Evolutionary conservation across 1,140 invertebrate genomes (phyloP).

Genomic region (Leptestheria dahalacensis): DNA sequence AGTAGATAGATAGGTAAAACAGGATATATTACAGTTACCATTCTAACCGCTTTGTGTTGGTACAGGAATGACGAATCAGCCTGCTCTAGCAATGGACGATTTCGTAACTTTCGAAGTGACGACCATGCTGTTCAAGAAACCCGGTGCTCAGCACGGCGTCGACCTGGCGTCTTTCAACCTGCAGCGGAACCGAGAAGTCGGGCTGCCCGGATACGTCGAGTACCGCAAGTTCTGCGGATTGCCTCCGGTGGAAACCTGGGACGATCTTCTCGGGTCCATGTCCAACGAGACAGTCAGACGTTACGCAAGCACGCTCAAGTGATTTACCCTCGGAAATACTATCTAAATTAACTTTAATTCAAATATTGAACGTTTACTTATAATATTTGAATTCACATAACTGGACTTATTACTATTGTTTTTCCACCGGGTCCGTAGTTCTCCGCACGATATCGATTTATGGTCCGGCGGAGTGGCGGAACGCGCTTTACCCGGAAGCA

Average conservation of each 20-base stretch:
- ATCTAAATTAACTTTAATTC: too few species aligned
- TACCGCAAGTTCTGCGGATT: slow-evolving; percentile 81
- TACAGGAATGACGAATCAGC: slow-evolving; percentile 54
- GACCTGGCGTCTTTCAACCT: slow-evolving; percentile 90
- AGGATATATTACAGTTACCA: too few species aligned
- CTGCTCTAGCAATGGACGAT: slow-evolving; percentile 87
- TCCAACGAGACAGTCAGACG: slow-evolving; percentile 69
- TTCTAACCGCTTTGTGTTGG: slow-evolving; percentile 82
- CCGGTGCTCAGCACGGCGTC: slow-evolving; percentile 66
- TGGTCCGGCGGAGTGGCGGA: slow-evolving; percentile 90
- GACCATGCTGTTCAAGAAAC: slow-evolving; percentile 80
- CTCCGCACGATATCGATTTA: slow-evolving; percentile 39
- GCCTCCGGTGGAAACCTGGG: slow-evolving; percentile 59
- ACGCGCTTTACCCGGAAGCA: slow-evolving; percentile 62
- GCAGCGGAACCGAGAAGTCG: slow-evolving; percentile 82
- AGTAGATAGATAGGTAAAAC: too few species aligned
- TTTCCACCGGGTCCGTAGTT: slow-evolving; percentile 43
- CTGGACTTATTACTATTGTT: slow-evolving; percentile 17
- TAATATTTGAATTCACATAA: slow-evolving; percentile 16
- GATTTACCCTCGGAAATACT: too few species aligned
- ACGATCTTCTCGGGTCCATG: slow-evolving; percentile 74
- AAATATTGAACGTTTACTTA: too few species aligned
- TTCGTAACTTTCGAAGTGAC: slow-evolving; percentile 82
- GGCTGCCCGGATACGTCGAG: slow-evolving; percentile 81
- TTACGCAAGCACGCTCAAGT: slow-evolving; percentile 34